phyloP scores from a whole-genome alignment of 37 sponge, comb jelly and placozoan genomes.

The Cladorhizidae sp. region DNA sequence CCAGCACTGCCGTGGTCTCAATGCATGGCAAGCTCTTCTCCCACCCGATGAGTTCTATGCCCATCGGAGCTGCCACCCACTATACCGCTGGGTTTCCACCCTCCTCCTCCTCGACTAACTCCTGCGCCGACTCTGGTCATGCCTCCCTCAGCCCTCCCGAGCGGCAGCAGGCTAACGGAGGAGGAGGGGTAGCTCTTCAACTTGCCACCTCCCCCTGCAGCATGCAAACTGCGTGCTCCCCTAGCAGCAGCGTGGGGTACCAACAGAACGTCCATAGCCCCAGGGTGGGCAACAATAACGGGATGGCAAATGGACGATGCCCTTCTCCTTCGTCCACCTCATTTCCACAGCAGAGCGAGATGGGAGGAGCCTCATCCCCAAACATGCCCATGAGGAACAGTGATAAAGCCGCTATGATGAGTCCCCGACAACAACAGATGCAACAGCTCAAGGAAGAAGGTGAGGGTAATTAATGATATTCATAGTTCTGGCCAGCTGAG shows the following conservation, averaged over 20 bases:
- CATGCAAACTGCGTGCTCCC: constrained; percentile 3
- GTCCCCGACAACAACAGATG: neutral
- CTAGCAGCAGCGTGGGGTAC: constrained; percentile 15
- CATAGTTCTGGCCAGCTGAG: no score
- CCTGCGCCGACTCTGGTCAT: neutral
- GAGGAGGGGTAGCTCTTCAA: neutral
- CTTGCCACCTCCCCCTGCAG: constrained; percentile 10
- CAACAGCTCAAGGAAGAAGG: constrained; percentile 12
- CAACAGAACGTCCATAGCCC: constrained; percentile 11
- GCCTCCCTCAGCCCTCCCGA: neutral
- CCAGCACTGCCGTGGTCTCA: neutral
- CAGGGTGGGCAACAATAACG: neutral
- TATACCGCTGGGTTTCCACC: constrained; percentile 1
- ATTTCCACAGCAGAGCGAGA: neutral
- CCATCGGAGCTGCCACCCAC: neutral
- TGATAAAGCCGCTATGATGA: constrained; percentile 68
- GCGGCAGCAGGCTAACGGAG: neutral
- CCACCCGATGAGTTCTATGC: constrained; percentile 11
- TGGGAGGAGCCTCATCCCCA: constrained; percentile 28
- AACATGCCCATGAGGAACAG: constrained; percentile 59
- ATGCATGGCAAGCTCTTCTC: constrained; percentile 10
- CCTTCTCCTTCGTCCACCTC: constrained; percentile 3
- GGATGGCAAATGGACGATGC: neutral
- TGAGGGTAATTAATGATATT: no score
- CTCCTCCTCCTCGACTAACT: neutral